A percentile compares a stretch with the other conserved stretches of the same genome.
Conservation (phyloP, 2,797 vertebrate genomes). For the Enoplosus armatus region DNA sequence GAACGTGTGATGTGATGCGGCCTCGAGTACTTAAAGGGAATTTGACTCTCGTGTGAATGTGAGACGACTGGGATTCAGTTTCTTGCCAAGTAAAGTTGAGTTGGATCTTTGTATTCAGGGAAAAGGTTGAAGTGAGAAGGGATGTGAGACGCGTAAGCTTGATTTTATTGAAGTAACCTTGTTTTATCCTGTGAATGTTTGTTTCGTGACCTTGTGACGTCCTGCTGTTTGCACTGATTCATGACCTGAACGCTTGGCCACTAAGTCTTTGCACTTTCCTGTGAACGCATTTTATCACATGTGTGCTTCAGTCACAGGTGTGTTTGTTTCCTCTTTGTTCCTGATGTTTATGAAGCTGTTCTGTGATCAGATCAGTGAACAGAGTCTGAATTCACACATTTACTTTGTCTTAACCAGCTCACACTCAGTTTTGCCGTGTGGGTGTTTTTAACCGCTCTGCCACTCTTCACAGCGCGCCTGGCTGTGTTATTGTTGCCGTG, state of each 20-base stretch:
- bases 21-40: background rate
- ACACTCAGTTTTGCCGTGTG: background rate
- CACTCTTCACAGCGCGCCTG: too few relatives aligned
- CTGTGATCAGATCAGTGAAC: background rate
- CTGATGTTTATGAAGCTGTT: background rate
- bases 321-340: background rate
- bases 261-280: conserved; percentile 19
- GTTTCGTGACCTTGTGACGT: background rate
- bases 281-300: background rate
- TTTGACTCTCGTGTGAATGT: background rate
- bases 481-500: background rate
- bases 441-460: background rate
- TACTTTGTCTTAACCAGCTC: background rate
- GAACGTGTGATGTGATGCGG: background rate
- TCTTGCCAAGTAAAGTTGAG: background rate
- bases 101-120: background rate
- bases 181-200: background rate
- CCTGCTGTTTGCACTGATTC: conserved; percentile 44
- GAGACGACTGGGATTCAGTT: background rate
- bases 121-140: background rate
- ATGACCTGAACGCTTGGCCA: background rate
- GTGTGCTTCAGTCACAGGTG: background rate
- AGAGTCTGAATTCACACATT: background rate
- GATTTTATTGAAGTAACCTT: background rate
- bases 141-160: background rate